Percentiles rank a stretch among this genome's conserved stretches.
Evolutionary conservation across 2,797 vertebrate species (phyloP).

Genomic region (Nyctalus aviator): DNA sequence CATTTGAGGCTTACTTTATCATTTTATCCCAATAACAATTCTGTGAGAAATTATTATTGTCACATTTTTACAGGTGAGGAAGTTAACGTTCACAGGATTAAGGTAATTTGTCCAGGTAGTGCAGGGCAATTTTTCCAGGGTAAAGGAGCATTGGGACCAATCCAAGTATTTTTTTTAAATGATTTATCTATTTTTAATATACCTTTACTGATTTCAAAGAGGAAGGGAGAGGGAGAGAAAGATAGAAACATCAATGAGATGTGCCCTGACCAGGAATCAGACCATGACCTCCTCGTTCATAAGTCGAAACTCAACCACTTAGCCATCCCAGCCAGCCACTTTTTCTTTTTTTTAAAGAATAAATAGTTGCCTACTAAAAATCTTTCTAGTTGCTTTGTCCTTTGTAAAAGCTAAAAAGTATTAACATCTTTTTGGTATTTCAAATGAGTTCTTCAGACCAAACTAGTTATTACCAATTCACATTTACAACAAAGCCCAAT

Average conservation of each 20-base stretch:
- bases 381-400: background rate
- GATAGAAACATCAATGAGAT: too few species aligned
- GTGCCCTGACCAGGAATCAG: too few species aligned
- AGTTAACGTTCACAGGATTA: background rate
- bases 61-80: background rate
- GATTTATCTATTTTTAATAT: too few species aligned
- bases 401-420: slow-evolving; percentile 47
- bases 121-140: background rate
- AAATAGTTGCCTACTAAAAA: background rate
- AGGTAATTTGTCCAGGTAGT: background rate
- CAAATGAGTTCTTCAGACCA: slow-evolving; percentile 9
- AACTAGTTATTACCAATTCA: slow-evolving; percentile 32
- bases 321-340: too few species aligned
- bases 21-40: background rate
- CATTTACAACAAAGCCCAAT: background rate
- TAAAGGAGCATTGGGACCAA: background rate
- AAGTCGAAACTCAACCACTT: too few species aligned
- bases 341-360: background rate
- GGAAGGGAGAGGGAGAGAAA: too few species aligned
- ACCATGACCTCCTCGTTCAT: too few species aligned
- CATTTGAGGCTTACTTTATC: background rate
- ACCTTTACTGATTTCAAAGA: too few species aligned
- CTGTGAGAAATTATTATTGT: background rate
- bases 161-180: too few species aligned
- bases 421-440: slow-evolving; percentile 45